phyloP scores from a whole-genome alignment of 1,140 invertebrate genomes.

The Leguminivora glycinivorella region DNA sequence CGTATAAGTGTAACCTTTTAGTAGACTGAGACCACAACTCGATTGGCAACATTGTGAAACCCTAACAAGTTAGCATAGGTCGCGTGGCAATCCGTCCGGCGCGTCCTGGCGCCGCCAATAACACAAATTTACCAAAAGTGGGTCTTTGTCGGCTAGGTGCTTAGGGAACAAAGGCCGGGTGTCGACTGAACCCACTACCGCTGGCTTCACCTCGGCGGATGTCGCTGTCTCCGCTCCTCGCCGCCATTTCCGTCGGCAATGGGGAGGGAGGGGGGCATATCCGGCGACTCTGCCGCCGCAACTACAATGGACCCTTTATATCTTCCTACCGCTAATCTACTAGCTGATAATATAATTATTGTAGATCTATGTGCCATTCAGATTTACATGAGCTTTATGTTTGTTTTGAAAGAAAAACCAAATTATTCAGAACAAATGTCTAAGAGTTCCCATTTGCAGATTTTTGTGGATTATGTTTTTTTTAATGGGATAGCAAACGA shows the following conservation, averaged over 20 bases:
- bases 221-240: slow-evolving; percentile 69
- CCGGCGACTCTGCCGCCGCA: slow-evolving; percentile 41
- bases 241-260: slow-evolving; percentile 61
- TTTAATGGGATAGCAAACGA: no score
- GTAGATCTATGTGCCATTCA: background rate
- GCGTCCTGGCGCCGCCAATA: slow-evolving; percentile 39
- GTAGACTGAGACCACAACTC: background rate
- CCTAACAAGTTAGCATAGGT: slow-evolving; percentile 1
- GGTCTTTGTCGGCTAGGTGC: slow-evolving; percentile 48
- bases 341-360: slow-evolving; percentile 67
- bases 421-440: no score
- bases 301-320: slow-evolving; percentile 73
- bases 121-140: slow-evolving; percentile 50
- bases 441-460: no score
- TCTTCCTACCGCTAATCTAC: slow-evolving; percentile 69
- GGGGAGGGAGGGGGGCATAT: slow-evolving; percentile 45
- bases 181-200: slow-evolving; percentile 50
- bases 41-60: background rate
- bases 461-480: no score
- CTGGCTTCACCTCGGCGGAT: slow-evolving; percentile 62
- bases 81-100: slow-evolving; percentile 44
- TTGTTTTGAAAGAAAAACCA: background rate
- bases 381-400: background rate
- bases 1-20: no score
- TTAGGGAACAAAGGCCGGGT: slow-evolving; percentile 53